Evolutionary conservation across 2,113 vertebrate species (phyloP).

Genomic region (Origma solitaria): DNA sequence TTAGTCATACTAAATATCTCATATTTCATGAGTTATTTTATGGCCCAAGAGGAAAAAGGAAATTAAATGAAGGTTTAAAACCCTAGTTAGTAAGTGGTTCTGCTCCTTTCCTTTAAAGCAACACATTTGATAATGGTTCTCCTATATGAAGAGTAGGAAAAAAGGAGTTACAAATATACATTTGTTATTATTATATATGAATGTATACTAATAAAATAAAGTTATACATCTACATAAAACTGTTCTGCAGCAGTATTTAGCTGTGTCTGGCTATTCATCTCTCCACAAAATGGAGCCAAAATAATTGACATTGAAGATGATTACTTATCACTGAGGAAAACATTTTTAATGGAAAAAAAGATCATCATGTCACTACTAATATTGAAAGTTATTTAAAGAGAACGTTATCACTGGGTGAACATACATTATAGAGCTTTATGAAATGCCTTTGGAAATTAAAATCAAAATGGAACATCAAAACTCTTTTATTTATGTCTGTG

Average conservation of each 20-base stretch:
- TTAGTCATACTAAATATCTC: conserved; percentile 60
- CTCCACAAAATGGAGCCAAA: background rate
- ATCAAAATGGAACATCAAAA: background rate
- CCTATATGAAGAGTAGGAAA: background rate
- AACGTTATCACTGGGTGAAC: background rate
- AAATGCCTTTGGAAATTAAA: conserved; percentile 6
- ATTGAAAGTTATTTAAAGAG: background rate
- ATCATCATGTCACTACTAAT: background rate
- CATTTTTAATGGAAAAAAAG: background rate
- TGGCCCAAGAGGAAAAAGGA: conserved; percentile 32
- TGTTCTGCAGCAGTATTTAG: background rate
- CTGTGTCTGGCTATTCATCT: background rate
- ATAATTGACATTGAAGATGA: background rate
- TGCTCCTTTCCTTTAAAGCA: background rate
- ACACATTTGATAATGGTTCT: background rate
- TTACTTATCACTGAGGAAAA: background rate
- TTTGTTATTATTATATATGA: background rate
- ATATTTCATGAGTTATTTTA: conserved; percentile 59
- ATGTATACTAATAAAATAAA: background rate
- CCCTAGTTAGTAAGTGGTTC: background rate
- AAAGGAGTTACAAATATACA: background rate
- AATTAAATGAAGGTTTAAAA: conserved; percentile 44
- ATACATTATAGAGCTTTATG: background rate
- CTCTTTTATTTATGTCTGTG: background rate
- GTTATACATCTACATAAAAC: background rate